phyloP scores from a whole-genome alignment of 2,888 invertebrate species.

The Pristionchus entomophagus region DNA sequence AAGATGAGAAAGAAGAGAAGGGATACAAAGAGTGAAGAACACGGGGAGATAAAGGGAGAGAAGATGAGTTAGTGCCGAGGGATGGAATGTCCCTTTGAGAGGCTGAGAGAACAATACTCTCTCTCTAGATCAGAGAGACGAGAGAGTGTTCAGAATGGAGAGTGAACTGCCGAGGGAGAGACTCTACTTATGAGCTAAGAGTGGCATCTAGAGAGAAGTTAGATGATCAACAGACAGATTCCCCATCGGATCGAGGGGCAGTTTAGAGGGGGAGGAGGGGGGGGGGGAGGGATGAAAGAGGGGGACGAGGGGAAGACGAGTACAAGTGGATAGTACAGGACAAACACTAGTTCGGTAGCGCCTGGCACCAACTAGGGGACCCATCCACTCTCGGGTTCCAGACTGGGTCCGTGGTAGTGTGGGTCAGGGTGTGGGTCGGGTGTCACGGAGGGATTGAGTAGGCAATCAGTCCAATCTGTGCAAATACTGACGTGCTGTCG shows the following conservation, averaged over 20 bases:
- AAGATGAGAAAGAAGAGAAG: not conserved
- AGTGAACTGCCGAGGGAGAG: no score
- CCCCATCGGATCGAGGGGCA: conserved; percentile 12
- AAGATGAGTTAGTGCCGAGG: not conserved
- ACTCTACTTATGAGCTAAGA: no score
- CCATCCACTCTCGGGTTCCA: not conserved
- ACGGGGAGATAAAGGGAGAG: not conserved
- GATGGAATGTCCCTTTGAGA: conserved; percentile 24
- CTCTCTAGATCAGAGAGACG: not conserved
- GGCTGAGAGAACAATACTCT: no score
- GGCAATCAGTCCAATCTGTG: no score
- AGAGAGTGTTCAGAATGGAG: not conserved
- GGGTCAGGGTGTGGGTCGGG: no score
- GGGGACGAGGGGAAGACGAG: conserved; percentile 13
- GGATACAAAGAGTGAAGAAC: not conserved
- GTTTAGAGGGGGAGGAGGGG: conserved; percentile 1
- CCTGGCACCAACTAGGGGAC: not conserved
- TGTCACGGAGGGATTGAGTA: not conserved
- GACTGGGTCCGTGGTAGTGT: no score
- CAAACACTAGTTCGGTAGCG: not conserved
- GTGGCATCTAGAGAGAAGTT: not conserved
- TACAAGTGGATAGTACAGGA: conserved; percentile 1
- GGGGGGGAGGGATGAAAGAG: not conserved
- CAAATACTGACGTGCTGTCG: no score
- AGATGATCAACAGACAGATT: conserved; percentile 18